Conservation (phyloP, 2,888 invertebrate genomes). For the Drosophila testacea region DNA sequence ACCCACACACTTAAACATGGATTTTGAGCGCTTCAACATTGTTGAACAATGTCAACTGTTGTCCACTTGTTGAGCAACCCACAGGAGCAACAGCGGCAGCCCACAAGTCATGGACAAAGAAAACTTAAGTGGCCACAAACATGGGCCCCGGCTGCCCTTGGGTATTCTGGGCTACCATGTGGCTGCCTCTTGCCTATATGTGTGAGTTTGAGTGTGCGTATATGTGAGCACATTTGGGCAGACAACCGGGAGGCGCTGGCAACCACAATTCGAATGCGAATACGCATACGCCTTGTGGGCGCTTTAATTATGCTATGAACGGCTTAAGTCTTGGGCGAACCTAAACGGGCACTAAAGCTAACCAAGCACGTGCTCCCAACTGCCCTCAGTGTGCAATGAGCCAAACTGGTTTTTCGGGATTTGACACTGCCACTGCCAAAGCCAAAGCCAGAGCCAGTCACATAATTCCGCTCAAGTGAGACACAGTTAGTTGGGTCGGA, state of each 20-base stretch:
- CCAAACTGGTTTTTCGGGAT: conserved; percentile 58
- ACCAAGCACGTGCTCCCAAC: conserved; percentile 61
- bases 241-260: conserved; percentile 20
- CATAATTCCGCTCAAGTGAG: conserved; percentile 76
- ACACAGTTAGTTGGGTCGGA: conserved; percentile 22
- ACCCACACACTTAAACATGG: conserved; percentile 18
- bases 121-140: conserved; percentile 78
- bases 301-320: conserved; percentile 70
- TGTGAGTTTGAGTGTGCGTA: conserved; percentile 3
- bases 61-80: conserved; percentile 73
- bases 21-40: conserved; percentile 56
- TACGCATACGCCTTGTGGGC: conserved; percentile 75
- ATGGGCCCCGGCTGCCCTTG: conserved; percentile 19
- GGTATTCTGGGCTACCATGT: conserved; percentile 8
- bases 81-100: conserved; percentile 39
- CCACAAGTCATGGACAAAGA: conserved; percentile 73
- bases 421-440: conserved; percentile 30
- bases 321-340: conserved; percentile 55
- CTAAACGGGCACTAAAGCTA: conserved; percentile 73
- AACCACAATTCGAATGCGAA: conserved; percentile 60
- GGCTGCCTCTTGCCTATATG: conserved; percentile 7
- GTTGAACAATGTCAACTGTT: conserved; percentile 71
- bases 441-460: conserved; percentile 52
- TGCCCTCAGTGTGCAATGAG: conserved; percentile 67
- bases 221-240: conserved; percentile 10